Evolutionary conservation across 1,140 invertebrate species (phyloP), one percentile per base, ranked within the genome.

Genomic region (Globodera ellingtonae): DNA sequence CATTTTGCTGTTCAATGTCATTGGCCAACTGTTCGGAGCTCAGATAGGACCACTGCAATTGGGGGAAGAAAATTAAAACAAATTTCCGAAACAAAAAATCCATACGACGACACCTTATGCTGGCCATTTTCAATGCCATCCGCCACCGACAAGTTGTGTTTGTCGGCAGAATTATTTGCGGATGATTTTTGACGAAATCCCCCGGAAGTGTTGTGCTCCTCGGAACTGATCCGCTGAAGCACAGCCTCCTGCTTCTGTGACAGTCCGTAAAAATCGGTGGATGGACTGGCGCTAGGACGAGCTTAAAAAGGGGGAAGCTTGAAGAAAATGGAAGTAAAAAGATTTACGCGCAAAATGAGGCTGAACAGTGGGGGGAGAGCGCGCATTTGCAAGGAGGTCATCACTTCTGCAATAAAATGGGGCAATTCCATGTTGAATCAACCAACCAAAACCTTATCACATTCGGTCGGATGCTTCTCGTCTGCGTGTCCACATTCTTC

Each of bases 401-500:
- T 78, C 75, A 67, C 44, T 69, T n/a, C 75, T 73, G n/a, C 18
- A 56, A 24, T 56, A 24, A 21, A 15, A 21, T 1, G 59, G 1
- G 59, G 2, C 21, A 65, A 15, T 65, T 65, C 21, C 59, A 65
- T 15, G 18, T 2, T 72, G 21, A 15, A 13, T 2, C 21, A 72
- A 44, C 1, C 2, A 72, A 72, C 48, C 13, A 13, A 15, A 56
- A 74, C 72, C 72, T 24, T 50, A 78, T 71, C 5, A 78, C 76
- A 70, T 78, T 78, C 77, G 76, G 76, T 48, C 76, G 59, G 35
- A 78, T 24, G 50, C 50, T 46, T 50, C 76, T 75, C n/a, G 78
- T 47, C 46, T 79, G 78, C 46, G 56, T 79, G 71, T 79, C 78
- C 6, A 79, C 78, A 48, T 79, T 79, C 81, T 79, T 79, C 78